These are phyloP conservation scores for Apamea crenata DNA, from an alignment of 2,888 invertebrate genomes.

Conservation along the genomic window DNA sequence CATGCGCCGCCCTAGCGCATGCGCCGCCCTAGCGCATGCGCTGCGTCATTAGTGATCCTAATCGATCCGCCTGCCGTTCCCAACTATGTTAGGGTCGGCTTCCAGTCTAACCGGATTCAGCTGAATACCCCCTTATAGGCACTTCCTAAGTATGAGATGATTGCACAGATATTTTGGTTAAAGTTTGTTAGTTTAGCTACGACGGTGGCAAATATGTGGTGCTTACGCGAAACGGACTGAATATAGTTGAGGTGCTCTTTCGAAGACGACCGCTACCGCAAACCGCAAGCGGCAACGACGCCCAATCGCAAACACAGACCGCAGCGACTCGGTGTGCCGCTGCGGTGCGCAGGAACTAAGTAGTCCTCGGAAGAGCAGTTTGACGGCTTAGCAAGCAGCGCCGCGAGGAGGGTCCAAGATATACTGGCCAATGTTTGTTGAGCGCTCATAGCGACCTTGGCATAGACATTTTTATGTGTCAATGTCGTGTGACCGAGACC, in stretches of 20 bases:
- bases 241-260: neutral
- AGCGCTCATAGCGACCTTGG: conserved; percentile 8
- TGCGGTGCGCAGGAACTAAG: neutral
- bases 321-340: neutral
- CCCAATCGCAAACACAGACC: neutral
- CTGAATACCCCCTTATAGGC: neutral
- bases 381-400: neutral
- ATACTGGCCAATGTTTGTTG: neutral
- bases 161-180: too few relatives aligned
- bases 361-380: neutral
- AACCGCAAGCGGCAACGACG: neutral
- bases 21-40: too few relatives aligned
- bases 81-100: neutral
- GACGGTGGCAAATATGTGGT: neutral
- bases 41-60: neutral
- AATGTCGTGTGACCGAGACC: conserved; percentile 12
- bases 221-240: neutral
- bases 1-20: too few relatives aligned
- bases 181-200: neutral
- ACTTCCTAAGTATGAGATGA: too few relatives aligned
- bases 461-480: conserved; percentile 20
- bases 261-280: neutral
- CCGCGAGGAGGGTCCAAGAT: neutral
- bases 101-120: neutral
- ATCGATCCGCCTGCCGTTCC: neutral